A percentile compares a stretch with the other conserved stretches of the same genome.
Conservation (phyloP, 2,797 vertebrate species). For the Pampus argenteus region DNA sequence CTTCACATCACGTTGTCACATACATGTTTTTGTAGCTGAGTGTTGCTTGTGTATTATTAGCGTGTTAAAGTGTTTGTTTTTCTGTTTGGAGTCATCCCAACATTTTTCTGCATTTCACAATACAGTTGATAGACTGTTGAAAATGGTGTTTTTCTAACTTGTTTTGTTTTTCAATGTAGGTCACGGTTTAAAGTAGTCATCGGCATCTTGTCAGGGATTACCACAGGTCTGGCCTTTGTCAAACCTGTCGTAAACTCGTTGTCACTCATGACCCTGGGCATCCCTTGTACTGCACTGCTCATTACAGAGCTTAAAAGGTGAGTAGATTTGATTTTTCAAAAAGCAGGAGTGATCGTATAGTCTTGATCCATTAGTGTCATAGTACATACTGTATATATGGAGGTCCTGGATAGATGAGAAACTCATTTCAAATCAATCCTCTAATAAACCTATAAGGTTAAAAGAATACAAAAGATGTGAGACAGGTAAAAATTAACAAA, state of each 20-base stretch:
- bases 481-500: no score
- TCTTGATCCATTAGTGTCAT: not conserved
- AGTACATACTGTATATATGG: not conserved
- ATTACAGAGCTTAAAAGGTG: slow-evolving; percentile 95
- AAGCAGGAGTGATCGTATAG: not conserved
- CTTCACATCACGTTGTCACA: slow-evolving; percentile 29
- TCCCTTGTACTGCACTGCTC: slow-evolving; percentile 94
- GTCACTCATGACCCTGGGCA: slow-evolving; percentile 94
- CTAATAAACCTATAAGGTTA: no score
- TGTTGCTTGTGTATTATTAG: slow-evolving; percentile 9
- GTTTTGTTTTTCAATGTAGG: slow-evolving; percentile 73
- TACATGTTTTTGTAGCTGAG: not conserved
- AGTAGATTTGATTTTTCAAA: not conserved
- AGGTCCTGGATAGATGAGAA: not conserved
- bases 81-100: slow-evolving; percentile 2
- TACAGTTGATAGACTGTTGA: not conserved
- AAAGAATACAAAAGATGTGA: no score
- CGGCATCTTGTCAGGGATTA: slow-evolving; percentile 92
- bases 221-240: slow-evolving; percentile 94
- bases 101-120: slow-evolving; percentile 21
- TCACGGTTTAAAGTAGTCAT: slow-evolving; percentile 96
- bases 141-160: slow-evolving; percentile 7
- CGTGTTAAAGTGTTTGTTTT: not conserved
- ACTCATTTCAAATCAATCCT: no score
- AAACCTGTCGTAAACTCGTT: slow-evolving; percentile 97